Conservation (phyloP, 2,888 invertebrate genomes). For the Agrotis clavis region DNA sequence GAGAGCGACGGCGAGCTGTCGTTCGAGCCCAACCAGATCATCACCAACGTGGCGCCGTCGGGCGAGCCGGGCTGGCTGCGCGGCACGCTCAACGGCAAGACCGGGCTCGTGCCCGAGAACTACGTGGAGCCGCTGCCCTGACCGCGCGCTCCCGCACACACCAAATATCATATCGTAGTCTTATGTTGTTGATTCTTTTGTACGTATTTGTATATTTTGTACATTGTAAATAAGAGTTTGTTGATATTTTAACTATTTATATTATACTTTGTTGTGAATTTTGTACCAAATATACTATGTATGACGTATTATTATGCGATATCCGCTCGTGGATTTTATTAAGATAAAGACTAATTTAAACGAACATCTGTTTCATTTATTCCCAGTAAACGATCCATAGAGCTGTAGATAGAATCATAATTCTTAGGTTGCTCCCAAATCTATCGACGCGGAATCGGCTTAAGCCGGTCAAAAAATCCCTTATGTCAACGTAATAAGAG, state of each 20-base stretch:
- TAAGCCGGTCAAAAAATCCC: too few species aligned
- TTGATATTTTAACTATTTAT: constrained; percentile 90
- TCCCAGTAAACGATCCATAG: constrained; percentile 42
- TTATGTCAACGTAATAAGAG: too few species aligned
- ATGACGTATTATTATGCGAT: constrained; percentile 68
- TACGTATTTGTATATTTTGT: constrained; percentile 87
- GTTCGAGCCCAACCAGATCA: constrained; percentile 99
- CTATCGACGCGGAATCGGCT: too few species aligned
- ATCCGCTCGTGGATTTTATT: constrained; percentile 61
- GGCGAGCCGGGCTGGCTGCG: constrained; percentile 99
- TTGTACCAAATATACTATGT: constrained; percentile 89
- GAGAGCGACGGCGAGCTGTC: constrained; percentile 99
- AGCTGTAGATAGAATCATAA: constrained; percentile 24
- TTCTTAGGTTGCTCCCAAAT: too few species aligned
- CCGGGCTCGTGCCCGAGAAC: constrained; percentile 98
- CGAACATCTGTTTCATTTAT: constrained; percentile 56
- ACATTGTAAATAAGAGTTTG: constrained; percentile 89
- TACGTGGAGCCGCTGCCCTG: constrained; percentile 97
- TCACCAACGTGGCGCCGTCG: constrained; percentile 98
- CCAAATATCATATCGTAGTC: constrained; percentile 74
- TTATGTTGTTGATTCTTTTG: constrained; percentile 84
- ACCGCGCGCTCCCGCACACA: constrained; percentile 63
- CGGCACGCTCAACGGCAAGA: constrained; percentile 97
- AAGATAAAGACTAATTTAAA: constrained; percentile 69
- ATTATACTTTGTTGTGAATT: constrained; percentile 89